These are phyloP conservation scores for Mormyrus hasselquistii DNA, from an alignment of 2,797 vertebrate species.

Conservation along the genomic window DNA sequence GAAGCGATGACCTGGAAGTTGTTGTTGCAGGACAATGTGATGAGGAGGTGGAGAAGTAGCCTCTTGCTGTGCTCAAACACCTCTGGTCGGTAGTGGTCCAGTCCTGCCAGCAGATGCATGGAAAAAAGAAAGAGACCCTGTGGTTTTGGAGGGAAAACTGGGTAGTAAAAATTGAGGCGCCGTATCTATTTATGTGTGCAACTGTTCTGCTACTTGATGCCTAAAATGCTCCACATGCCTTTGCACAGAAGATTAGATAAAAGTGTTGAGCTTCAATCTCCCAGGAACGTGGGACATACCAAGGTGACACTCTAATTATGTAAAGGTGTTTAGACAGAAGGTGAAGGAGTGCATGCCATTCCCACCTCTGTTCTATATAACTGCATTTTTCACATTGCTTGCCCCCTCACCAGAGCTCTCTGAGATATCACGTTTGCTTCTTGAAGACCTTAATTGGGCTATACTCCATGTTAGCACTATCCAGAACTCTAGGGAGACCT, in stretches of 20 bases:
- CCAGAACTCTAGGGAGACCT: neutral
- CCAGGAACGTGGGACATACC: constrained; percentile 9
- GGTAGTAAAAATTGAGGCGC: neutral
- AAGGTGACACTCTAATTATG: neutral
- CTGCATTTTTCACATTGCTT: neutral
- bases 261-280: neutral
- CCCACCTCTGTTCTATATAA: neutral
- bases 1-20: constrained; percentile 92
- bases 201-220: neutral
- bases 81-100: constrained; percentile 95
- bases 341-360: neutral
- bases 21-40: constrained; percentile 89
- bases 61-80: constrained; percentile 97
- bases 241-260: constrained; percentile 3
- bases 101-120: constrained; percentile 59
- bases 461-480: neutral
- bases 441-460: neutral
- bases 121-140: neutral
- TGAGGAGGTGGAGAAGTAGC: constrained; percentile 89
- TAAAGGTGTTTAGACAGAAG: neutral
- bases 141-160: neutral
- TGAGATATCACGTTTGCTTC: neutral
- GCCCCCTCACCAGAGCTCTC: neutral
- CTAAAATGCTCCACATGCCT: neutral
- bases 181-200: neutral